Conservation (phyloP, 2,113 vertebrate species). For the Balaeniceps rex region DNA sequence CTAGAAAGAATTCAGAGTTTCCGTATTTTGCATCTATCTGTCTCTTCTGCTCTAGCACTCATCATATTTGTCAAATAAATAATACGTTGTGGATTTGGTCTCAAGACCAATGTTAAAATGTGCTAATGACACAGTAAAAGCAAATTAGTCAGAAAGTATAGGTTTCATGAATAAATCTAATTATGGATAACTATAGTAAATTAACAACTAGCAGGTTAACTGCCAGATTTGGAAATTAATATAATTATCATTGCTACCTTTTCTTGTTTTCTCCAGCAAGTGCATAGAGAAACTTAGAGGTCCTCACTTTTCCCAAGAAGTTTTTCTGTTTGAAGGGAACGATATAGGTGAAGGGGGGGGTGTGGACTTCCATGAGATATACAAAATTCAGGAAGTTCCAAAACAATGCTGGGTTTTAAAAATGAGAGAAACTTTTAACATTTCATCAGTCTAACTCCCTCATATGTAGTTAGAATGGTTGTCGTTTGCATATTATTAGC, state of each 20-base stretch:
- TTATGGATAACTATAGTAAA: neutral
- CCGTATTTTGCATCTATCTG: neutral
- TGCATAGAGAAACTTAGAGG: neutral
- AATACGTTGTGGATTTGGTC: neutral
- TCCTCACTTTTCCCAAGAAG: neutral
- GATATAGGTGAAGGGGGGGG: fast-evolving
- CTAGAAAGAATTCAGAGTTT: neutral
- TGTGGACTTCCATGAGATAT: neutral
- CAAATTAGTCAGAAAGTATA: neutral
- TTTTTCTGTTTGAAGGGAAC: neutral
- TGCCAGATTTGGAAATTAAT: neutral
- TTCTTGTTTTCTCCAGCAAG: neutral
- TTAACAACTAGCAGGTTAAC: neutral
- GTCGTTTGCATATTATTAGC: neutral
- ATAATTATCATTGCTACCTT: neutral
- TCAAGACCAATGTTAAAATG: neutral
- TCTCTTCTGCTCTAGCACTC: neutral
- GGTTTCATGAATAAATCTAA: neutral
- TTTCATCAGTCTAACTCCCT: neutral
- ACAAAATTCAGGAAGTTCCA: neutral
- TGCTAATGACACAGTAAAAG: neutral
- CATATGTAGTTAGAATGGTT: neutral
- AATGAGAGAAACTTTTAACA: neutral
- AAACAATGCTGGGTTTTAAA: neutral
- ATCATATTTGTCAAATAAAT: neutral